A percentile compares a stretch with the other conserved stretches of the same genome.
Conservation (phyloP, 2,888 invertebrate species). For the Amiota communis region DNA sequence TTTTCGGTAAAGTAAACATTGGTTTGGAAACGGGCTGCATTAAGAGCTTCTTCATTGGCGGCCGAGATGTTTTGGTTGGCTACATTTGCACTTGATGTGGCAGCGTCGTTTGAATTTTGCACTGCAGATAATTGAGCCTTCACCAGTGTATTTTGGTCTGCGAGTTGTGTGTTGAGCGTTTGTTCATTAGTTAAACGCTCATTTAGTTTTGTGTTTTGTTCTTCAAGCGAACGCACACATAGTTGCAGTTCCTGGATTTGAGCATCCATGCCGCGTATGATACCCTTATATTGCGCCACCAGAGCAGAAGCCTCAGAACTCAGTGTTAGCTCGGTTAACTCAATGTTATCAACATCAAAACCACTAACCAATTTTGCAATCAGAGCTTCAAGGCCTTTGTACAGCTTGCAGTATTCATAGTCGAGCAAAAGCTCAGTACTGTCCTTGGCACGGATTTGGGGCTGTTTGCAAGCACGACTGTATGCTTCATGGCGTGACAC, state of each 20-base stretch:
- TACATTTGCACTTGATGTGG: slow-evolving; percentile 20
- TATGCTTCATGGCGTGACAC: slow-evolving; percentile 93
- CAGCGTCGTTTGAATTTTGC: slow-evolving; percentile 46
- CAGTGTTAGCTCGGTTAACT: slow-evolving; percentile 74
- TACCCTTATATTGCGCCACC: slow-evolving; percentile 85
- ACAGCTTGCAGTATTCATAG: slow-evolving; percentile 94
- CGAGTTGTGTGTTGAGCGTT: slow-evolving; percentile 82
- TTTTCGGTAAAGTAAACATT: slow-evolving; percentile 71
- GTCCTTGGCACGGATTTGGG: slow-evolving; percentile 86
- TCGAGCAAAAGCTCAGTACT: slow-evolving; percentile 89
- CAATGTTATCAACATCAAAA: slow-evolving; percentile 74
- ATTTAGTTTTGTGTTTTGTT: slow-evolving; percentile 66
- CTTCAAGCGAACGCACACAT: slow-evolving; percentile 58
- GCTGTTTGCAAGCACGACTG: slow-evolving; percentile 92
- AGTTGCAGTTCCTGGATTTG: slow-evolving; percentile 74
- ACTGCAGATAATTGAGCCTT: slow-evolving; percentile 80
- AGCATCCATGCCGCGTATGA: slow-evolving; percentile 92
- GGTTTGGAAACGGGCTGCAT: slow-evolving; percentile 64
- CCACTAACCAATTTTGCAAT: slow-evolving; percentile 75
- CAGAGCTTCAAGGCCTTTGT: slow-evolving; percentile 84
- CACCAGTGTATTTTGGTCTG: slow-evolving; percentile 89
- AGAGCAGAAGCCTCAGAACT: slow-evolving; percentile 72
- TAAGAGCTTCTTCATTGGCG: slow-evolving; percentile 50
- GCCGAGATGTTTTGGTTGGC: background rate
- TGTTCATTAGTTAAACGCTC: slow-evolving; percentile 79